A percentile compares a stretch with the other conserved stretches of the same genome.
Conservation (phyloP, 2,797 vertebrate genomes). For the Orientallactaga sibirica region DNA sequence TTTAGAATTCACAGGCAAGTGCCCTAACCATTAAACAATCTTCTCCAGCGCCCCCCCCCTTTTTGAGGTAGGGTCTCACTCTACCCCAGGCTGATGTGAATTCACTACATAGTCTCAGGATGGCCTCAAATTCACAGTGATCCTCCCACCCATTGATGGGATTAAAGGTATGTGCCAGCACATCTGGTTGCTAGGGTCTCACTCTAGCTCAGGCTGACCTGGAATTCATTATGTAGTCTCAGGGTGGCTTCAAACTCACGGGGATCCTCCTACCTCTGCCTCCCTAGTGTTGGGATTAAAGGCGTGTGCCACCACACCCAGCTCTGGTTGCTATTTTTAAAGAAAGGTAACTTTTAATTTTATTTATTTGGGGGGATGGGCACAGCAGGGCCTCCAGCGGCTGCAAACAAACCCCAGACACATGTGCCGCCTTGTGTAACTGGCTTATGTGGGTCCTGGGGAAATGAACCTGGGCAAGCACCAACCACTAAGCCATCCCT, state of each 20-base stretch:
- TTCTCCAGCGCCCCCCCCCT: neutral
- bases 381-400: too few relatives aligned
- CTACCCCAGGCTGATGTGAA: neutral
- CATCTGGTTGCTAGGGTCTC: neutral
- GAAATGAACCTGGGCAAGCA: too few relatives aligned
- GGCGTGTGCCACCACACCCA: neutral
- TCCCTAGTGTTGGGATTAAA: neutral
- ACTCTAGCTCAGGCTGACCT: neutral
- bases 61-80: neutral
- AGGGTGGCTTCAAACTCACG: neutral
- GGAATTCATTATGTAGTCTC: neutral
- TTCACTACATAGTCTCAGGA: neutral
- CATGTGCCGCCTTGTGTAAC: too few relatives aligned
- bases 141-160: neutral
- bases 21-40: too few relatives aligned
- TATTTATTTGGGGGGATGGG: too few relatives aligned
- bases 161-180: neutral
- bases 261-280: neutral
- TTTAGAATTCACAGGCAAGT: too few relatives aligned
- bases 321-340: neutral
- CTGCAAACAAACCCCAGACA: too few relatives aligned
- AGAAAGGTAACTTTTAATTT: too few relatives aligned
- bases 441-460: too few relatives aligned
- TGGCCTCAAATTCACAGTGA: neutral
- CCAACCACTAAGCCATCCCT: too few relatives aligned